Evolutionary conservation across 2,113 vertebrate species (phyloP).

Genomic region (Toxotes chatareus): DNA sequence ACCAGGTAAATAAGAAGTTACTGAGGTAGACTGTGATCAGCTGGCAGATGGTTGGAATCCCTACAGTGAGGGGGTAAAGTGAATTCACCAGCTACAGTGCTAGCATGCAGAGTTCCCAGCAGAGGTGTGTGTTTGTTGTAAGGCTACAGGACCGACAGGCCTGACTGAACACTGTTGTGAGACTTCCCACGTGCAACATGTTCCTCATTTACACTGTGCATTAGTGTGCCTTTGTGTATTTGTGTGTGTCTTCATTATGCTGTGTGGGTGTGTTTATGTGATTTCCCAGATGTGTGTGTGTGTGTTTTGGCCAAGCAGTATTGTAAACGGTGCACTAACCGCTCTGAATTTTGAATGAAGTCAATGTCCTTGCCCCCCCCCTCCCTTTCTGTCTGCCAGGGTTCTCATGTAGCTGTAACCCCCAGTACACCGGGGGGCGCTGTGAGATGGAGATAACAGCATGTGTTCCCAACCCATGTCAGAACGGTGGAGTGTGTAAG

Average conservation of each 20-base stretch:
- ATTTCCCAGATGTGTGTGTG: slow-evolving; percentile 4
- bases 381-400: slow-evolving; percentile 78
- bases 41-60: no score
- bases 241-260: background rate
- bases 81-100: background rate
- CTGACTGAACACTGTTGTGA: background rate
- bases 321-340: background rate
- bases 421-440: slow-evolving; percentile 92
- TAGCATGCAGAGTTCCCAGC: background rate
- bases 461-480: slow-evolving; percentile 95
- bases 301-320: background rate
- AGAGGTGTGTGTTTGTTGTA: background rate
- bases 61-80: background rate
- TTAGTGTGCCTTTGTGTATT: background rate
- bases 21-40: background rate
- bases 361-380: background rate
- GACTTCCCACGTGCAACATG: background rate
- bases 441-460: slow-evolving; percentile 96
- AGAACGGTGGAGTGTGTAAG: slow-evolving; percentile 91
- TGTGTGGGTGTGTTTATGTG: background rate
- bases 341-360: slow-evolving; percentile 21
- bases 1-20: no score
- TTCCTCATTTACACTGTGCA: slow-evolving; percentile 3
- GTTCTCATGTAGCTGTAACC: slow-evolving; percentile 92
- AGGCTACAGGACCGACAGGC: background rate